phyloP scores from a whole-genome alignment of 2,888 invertebrate genomes.

The Lycia hirtaria region DNA sequence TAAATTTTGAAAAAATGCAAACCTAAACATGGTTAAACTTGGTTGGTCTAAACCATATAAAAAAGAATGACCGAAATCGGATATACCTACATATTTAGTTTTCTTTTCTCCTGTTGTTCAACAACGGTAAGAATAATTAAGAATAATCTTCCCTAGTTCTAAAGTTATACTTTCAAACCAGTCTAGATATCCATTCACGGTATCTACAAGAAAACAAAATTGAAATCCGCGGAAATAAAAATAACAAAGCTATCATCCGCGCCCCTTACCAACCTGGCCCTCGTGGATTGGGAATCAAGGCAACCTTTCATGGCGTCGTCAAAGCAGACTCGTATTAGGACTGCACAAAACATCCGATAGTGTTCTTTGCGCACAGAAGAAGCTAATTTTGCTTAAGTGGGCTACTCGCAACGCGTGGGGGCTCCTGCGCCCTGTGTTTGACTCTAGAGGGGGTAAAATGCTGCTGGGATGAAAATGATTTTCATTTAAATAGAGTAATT shows the following conservation, averaged over 20 bases:
- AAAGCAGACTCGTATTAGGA: conserved; percentile 73
- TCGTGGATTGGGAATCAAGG: conserved; percentile 60
- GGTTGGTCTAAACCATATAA: too few relatives aligned
- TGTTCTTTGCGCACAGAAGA: conserved; percentile 82
- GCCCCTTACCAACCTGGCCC: conserved; percentile 2
- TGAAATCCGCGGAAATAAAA: background rate
- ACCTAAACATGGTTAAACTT: too few relatives aligned
- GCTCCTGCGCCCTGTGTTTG: conserved; percentile 65
- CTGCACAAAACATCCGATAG: conserved; percentile 81
- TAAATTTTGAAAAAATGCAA: too few relatives aligned
- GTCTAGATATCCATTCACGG: too few relatives aligned
- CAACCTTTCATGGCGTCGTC: conserved; percentile 72
- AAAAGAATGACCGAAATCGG: too few relatives aligned
- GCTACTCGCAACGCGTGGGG: conserved; percentile 72
- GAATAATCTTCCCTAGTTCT: too few relatives aligned
- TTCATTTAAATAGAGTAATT: too few relatives aligned
- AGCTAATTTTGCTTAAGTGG: conserved; percentile 85
- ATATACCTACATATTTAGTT: too few relatives aligned
- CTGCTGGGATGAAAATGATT: too few relatives aligned
- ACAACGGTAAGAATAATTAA: too few relatives aligned
- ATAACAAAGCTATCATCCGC: conserved; percentile 1
- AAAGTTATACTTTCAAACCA: too few relatives aligned
- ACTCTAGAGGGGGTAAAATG: conserved; percentile 68
- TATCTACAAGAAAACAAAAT: background rate
- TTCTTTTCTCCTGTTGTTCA: too few relatives aligned